Conservation (phyloP, 2,113 vertebrate species). For the Sander vitreus region DNA sequence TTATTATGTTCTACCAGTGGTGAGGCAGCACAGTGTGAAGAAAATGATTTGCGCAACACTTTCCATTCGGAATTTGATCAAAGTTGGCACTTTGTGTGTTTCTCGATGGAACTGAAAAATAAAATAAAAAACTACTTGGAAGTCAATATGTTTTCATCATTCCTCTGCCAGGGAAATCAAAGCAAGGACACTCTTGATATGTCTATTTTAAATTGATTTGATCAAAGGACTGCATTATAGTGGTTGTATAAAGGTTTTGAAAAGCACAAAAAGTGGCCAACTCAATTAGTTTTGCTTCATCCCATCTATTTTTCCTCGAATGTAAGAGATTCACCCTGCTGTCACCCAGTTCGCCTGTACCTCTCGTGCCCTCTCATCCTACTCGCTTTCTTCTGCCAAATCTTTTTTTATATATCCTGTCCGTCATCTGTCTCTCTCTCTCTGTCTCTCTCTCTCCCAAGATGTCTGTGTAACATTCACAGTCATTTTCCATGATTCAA, state of each 20-base stretch:
- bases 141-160: neutral
- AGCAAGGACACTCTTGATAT: neutral
- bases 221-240: slow-evolving; percentile 3
- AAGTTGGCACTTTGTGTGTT: slow-evolving; percentile 6
- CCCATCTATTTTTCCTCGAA: neutral
- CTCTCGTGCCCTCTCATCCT: neutral
- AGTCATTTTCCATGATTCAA: neutral
- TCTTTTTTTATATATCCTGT: too few species aligned
- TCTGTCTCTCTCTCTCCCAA: too few species aligned
- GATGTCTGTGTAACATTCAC: neutral
- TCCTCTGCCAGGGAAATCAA: neutral
- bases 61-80: slow-evolving; percentile 7
- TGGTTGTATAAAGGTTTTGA: slow-evolving; percentile 4
- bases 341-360: neutral
- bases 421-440: too few species aligned
- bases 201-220: neutral
- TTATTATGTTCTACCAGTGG: slow-evolving; percentile 16
- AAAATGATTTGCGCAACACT: slow-evolving; percentile 12
- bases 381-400: too few species aligned
- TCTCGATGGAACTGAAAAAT: neutral
- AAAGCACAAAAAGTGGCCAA: slow-evolving; percentile 9
- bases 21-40: neutral
- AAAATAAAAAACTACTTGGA: neutral
- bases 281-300: neutral
- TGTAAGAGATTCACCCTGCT: neutral